Base-by-base conservation (phyloP, 92 coral and sea anemone genomes). In the Bergia puertoricense region DNA sequence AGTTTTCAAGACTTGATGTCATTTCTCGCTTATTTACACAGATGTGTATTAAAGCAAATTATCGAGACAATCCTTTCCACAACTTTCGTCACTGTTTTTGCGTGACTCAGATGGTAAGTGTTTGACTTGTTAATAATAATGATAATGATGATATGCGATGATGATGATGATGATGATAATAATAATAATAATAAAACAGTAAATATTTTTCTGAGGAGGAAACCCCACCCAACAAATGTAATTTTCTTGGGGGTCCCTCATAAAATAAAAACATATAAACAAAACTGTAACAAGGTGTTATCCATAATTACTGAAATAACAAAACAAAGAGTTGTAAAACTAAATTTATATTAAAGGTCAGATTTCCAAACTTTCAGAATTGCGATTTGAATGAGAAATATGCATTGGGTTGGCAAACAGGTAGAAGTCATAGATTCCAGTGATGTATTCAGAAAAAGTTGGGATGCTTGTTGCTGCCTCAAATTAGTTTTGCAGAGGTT, bases 11-110 rank as follows among this genome's bases (percentile, higher is more conserved):
- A 30, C 30, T 30, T 30, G 30, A 30, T 30, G 30, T 30, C 30
- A 30, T 30, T 30, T 30, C 81, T 65, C 54, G 20, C 75, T 75
- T 45, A 1, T 36, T 36, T 23, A 6, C 39, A 15, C 90, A 94
- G 97, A 93, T 91, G 91, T 91, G 93, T 39, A 92, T 94, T 81
- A 95, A 94, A 84, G 94, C 91, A 68, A 92, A 92, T 59, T 94
- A 94, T 80, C 86, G 97, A 22, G 90, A 86, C 92, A 94, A 92
- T 73, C 97, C 97, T 8, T 94, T 94, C 72, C 97, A 94, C 83
- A 94, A 94, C 85, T 94, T 94, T 79, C 93, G 95, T 9, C 97
- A 94, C 86, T 94, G 97, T 72, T 94, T 94, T 86, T 94, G 95
- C 48, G 97, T 94, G 81, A 94, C 95, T 48, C 97, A 94, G 84